Evolutionary conservation across 2,113 vertebrate genomes (phyloP), one percentile per base, ranked within the genome.

Genomic region (Hirundichthys speculiger): DNA sequence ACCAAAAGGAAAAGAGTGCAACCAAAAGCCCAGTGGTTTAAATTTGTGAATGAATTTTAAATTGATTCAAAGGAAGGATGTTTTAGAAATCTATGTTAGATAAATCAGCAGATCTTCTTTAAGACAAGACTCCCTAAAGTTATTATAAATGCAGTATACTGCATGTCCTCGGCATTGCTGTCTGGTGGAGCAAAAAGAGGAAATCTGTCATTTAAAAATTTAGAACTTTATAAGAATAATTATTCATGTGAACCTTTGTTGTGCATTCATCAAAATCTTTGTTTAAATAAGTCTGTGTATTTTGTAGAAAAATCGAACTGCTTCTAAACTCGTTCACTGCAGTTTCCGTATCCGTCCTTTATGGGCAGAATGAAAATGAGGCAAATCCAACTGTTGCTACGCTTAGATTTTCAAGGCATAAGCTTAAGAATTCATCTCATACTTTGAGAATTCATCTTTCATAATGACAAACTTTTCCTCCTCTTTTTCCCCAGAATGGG

Each of bases 401-500:
- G 13, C 1, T 42, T 21, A 9, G 39, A 41, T 51, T 22, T 3
- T 30, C 1, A 18, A 22, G 22, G 18, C 11, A 14, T 45, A 13
- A 12, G n/a, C 38, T 18, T 15, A 27, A 18, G 16, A 9, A n/a
- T n/a, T n/a, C n/a, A n/a, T n/a, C n/a, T n/a, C 15, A 38, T 4
- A 12, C 63, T 38, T 54, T 41, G 30, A n/a, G 22, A 43, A 58
- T 50, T 34, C 39, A 43, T 51, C 6, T 14, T 53, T 53, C 18
- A 19, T 41, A 13, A 42, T 25, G 30, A 10, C 51, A 21, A 15
- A 40, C 2, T 7, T 21, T 12, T 18, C 54, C 3, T 57, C 25
- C 19, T 56, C 41, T 65, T 39, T n/a, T 47, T 52, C 30, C 38
- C 49, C 51, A 91, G 90, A 77, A 3, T 91, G 84, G 89, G 46